These are phyloP conservation scores for Odontamblyopus lacepedii DNA, from an alignment of 2,797 vertebrate species.

Conservation along the genomic window DNA sequence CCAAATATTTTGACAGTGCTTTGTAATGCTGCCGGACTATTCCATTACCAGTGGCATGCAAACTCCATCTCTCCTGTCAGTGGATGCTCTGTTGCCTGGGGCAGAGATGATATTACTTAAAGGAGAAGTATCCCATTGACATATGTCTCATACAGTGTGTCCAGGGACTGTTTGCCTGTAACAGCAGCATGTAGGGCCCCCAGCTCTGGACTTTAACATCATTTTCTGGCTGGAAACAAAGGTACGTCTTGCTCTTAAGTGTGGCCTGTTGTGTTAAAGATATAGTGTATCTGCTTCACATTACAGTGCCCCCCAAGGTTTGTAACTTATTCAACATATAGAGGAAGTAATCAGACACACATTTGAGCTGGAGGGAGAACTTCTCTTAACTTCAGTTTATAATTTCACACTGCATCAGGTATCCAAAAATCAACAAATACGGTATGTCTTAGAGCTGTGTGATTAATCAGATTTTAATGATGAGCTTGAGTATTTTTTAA, in stretches of 20 bases:
- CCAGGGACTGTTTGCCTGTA: conserved; percentile 58
- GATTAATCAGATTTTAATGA: neutral
- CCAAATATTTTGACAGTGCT: conserved; percentile 57
- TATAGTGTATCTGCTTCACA: conserved; percentile 71
- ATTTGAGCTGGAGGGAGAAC: conserved; percentile 63
- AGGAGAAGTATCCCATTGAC: conserved; percentile 51
- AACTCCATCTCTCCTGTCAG: conserved; percentile 46
- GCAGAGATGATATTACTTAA: conserved; percentile 66
- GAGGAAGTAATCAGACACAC: conserved; percentile 72
- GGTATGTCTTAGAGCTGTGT: neutral
- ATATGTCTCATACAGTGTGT: conserved; percentile 52
- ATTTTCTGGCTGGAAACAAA: conserved; percentile 68
- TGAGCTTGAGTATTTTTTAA: neutral
- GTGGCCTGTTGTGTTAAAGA: conserved; percentile 56
- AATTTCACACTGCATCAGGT: conserved; percentile 44
- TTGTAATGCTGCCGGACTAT: conserved; percentile 57
- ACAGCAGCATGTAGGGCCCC: conserved; percentile 46
- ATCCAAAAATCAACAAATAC: neutral
- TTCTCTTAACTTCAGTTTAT: conserved; percentile 34
- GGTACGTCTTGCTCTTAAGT: conserved; percentile 65
- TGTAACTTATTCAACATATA: conserved; percentile 56
- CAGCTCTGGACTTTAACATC: conserved; percentile 54
- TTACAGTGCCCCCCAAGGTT: conserved; percentile 65
- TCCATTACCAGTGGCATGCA: conserved; percentile 55
- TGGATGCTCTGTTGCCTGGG: conserved; percentile 42